Conservation (phyloP, 2,113 vertebrate genomes). For the Cygnus buccinator region DNA sequence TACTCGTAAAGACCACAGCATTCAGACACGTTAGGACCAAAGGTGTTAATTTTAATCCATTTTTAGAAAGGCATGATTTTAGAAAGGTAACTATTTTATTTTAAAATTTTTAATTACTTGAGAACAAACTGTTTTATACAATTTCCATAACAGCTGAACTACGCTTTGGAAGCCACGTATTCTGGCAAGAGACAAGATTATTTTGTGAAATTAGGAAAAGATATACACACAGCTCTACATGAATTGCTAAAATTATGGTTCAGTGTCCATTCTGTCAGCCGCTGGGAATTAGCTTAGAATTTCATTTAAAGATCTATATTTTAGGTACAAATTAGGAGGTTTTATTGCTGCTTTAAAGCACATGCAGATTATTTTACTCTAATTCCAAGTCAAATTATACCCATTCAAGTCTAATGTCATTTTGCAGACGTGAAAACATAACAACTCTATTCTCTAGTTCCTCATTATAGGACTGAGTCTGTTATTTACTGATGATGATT, state of each 20-base stretch:
- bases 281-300: neutral
- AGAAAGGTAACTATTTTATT: neutral
- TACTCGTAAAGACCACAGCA: neutral
- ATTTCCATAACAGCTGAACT: conserved; percentile 32
- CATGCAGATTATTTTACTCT: neutral
- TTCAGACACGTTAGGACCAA: neutral
- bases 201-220: neutral
- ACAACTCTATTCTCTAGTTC: neutral
- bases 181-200: neutral
- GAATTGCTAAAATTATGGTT: neutral
- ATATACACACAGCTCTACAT: neutral
- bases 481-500: conserved; percentile 21
- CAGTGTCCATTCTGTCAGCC: neutral
- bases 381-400: neutral
- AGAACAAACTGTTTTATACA: conserved; percentile 49
- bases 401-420: neutral
- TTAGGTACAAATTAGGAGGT: neutral
- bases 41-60: conserved; percentile 58
- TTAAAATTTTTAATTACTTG: conserved; percentile 25
- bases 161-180: neutral
- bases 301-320: neutral
- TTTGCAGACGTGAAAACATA: conserved; percentile 29
- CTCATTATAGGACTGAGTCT: neutral
- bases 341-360: neutral
- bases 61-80: conserved; percentile 58